These are phyloP conservation scores for Limosa lapponica DNA, from an alignment of 2,797 vertebrate species.

Conservation along the genomic window DNA sequence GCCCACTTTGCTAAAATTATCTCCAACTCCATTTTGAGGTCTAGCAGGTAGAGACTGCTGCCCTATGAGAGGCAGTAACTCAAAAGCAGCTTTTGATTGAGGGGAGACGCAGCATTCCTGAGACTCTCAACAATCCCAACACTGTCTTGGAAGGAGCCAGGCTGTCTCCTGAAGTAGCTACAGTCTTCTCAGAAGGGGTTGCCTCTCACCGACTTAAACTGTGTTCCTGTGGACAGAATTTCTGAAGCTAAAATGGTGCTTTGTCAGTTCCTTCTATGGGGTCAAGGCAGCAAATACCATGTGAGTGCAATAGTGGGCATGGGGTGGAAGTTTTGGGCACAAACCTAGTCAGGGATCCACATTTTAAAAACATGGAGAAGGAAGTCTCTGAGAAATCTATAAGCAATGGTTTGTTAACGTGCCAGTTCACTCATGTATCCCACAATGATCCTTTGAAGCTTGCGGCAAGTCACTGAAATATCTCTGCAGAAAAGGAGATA, in stretches of 20 bases:
- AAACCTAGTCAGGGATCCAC: background rate
- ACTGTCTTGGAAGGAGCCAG: background rate
- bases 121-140: rapidly evolving
- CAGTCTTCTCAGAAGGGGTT: background rate
- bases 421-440: background rate
- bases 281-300: background rate
- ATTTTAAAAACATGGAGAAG: background rate
- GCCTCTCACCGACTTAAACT: background rate
- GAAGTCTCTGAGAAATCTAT: background rate
- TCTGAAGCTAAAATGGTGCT: background rate
- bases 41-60: background rate
- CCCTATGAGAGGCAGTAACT: background rate
- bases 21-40: background rate
- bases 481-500: background rate
- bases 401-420: background rate
- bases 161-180: background rate
- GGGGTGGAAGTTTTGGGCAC: background rate
- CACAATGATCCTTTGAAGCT: background rate
- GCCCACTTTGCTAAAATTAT: background rate
- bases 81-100: background rate
- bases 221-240: background rate
- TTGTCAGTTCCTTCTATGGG: background rate
- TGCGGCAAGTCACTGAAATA: background rate
- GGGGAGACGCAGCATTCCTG: background rate
- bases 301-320: background rate